Evolutionary conservation across 2,113 vertebrate species (phyloP), one percentile per base, ranked within the genome.

Genomic region (Arvicanthis niloticus): DNA sequence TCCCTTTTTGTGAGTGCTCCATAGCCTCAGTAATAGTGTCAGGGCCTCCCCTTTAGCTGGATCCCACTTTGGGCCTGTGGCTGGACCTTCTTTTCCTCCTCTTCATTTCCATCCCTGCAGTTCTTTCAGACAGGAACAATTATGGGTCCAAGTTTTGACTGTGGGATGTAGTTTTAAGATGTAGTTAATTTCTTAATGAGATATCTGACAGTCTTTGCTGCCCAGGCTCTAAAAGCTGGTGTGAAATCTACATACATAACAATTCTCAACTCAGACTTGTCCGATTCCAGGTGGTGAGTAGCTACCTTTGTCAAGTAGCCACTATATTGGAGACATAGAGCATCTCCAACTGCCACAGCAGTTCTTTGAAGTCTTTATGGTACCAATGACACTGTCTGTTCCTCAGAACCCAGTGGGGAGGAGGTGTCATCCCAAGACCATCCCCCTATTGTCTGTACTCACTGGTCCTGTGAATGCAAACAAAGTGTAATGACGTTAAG

Each of bases 191-290:
- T 72, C 53, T 75, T 89, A 91, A 73, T 34, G 10, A 56, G 6
- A 40, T 37, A 72, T 65, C 70, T 73, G 72, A 53, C 70, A 24
- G 89, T 84, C n/a, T 42, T 91, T 77, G 80, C 56, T 77, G 12
- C 11, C n/a, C 77, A 56, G 48, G 68, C 9, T 77, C 80, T 88
- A 31, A 90, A 95, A 96, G 53, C n/a, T 75, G 24, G 40, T 58
- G 1, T 60, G 56, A 51, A 94, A 94, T 76, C 24, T 77, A 91
- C 10, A 56, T n/a, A 77, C 56, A 89, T 1, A 80, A 3, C 0
- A 86, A 5, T 77, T 60, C 75, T 95, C 93, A 75, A 2, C 45
- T 76, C 3, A 29, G 53, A 58, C 16, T 75, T 89, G 62, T 9
- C 45, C 56, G 34, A 84, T n/a, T 48, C 68, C 40, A 60, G 42